Evolutionary conservation across 2,113 vertebrate species (phyloP).

Genomic region (Chaetodon trifascialis): DNA sequence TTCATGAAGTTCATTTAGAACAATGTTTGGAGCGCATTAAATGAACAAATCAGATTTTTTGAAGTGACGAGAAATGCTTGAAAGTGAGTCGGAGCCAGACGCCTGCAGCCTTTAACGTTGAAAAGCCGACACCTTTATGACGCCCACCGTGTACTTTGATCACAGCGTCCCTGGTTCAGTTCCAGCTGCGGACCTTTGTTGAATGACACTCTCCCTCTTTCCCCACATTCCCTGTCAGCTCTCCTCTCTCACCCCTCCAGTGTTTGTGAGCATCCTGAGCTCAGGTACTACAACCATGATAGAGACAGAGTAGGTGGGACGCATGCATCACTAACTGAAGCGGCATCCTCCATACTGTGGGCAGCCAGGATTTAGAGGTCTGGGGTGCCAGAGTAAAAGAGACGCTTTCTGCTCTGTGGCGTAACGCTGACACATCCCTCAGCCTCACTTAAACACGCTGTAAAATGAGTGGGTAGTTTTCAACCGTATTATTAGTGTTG

Average conservation of each 20-base stretch:
- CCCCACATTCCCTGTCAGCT: not conserved
- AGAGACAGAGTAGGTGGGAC: slow-evolving; percentile 5
- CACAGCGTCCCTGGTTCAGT: no score
- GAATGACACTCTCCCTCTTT: no score
- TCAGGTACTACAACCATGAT: not conserved
- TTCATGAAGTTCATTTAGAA: no score
- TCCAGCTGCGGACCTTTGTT: no score
- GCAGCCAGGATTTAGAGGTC: slow-evolving; percentile 71
- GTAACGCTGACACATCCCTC: slow-evolving; percentile 55
- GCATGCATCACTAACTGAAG: slow-evolving; percentile 45
- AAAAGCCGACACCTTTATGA: no score
- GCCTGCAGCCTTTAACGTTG: no score
- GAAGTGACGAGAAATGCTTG: no score
- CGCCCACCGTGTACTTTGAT: no score
- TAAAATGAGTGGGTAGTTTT: slow-evolving; percentile 57
- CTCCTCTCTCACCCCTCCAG: not conserved
- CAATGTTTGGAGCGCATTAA: no score
- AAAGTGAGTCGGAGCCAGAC: no score
- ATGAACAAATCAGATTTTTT: no score
- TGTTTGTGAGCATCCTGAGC: slow-evolving; percentile 1
- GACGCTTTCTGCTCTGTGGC: slow-evolving; percentile 63
- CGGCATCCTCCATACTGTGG: slow-evolving; percentile 46
- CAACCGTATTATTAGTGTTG: slow-evolving; percentile 48
- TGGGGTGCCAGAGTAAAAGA: slow-evolving; percentile 72
- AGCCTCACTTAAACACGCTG: slow-evolving; percentile 50